A percentile compares a stretch with the other conserved stretches of the same genome.
These are phyloP conservation scores for Pachycephus smyrnensis DNA, from an alignment of 2,888 invertebrate species.

Conservation along the genomic window DNA sequence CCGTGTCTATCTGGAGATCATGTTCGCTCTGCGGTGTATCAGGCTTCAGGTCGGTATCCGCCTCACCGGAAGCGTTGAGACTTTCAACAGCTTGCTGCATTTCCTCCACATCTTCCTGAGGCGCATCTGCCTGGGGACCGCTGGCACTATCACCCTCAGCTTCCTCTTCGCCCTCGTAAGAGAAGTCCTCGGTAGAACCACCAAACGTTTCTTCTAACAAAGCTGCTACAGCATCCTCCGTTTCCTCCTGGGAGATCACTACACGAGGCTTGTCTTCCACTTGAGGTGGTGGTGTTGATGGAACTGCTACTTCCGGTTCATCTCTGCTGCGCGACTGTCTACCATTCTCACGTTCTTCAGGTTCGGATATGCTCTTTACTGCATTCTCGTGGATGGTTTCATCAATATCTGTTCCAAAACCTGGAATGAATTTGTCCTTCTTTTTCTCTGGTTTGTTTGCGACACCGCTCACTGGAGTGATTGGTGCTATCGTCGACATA, in stretches of 20 bases:
- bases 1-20: slow-evolving; percentile 87
- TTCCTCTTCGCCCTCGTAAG: slow-evolving; percentile 67
- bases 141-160: slow-evolving; percentile 55
- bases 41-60: slow-evolving; percentile 77
- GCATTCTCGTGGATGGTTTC: slow-evolving; percentile 83
- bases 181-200: slow-evolving; percentile 68
- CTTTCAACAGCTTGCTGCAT: slow-evolving; percentile 88
- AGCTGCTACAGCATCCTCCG: slow-evolving; percentile 92
- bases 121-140: slow-evolving; percentile 70
- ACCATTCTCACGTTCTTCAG: slow-evolving; percentile 57
- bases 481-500: slow-evolving; percentile 49
- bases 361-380: slow-evolving; percentile 81
- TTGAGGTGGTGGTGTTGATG: slow-evolving; percentile 71
- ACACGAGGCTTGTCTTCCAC: slow-evolving; percentile 83
- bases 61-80: slow-evolving; percentile 75
- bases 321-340: slow-evolving; percentile 48
- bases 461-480: slow-evolving; percentile 30
- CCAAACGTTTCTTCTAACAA: slow-evolving; percentile 88
- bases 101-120: slow-evolving; percentile 83
- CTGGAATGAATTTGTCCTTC: slow-evolving; percentile 75
- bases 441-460: slow-evolving; percentile 67
- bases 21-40: slow-evolving; percentile 88
- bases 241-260: slow-evolving; percentile 91
- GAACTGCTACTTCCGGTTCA: slow-evolving; percentile 61
- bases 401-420: slow-evolving; percentile 76